phyloP scores from a whole-genome alignment of 2,113 vertebrate species.

The Malurus alboscapulatus region DNA sequence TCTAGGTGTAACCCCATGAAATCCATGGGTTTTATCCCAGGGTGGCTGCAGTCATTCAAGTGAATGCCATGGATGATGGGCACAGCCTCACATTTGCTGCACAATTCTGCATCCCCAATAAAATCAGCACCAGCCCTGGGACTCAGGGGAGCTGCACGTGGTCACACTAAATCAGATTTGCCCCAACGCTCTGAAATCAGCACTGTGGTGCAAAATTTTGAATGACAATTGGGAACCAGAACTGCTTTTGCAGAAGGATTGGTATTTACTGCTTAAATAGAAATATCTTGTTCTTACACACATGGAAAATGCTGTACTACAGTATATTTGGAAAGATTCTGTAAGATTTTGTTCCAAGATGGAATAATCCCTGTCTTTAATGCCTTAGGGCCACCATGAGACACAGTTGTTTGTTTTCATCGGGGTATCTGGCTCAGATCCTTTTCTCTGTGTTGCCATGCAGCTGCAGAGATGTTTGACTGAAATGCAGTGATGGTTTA shows the following conservation, averaged over 20 bases:
- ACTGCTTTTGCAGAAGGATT: not conserved
- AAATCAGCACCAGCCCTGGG: not conserved
- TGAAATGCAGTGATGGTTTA: not conserved
- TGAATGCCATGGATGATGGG: not conserved
- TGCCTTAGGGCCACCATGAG: not conserved
- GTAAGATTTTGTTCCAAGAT: not conserved
- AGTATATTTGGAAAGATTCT: not conserved
- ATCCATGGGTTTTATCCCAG: not conserved
- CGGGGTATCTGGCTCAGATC: not conserved
- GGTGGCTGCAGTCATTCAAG: not conserved
- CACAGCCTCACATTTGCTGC: not conserved
- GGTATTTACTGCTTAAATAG: not conserved
- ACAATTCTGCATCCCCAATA: accelerated
- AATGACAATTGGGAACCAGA: not conserved
- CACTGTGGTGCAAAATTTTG: not conserved
- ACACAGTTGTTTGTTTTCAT: not conserved
- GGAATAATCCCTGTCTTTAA: not conserved
- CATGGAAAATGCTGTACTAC: not conserved
- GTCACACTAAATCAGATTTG: not conserved
- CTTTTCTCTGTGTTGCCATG: not conserved
- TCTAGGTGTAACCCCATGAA: not conserved
- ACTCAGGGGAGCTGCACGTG: accelerated
- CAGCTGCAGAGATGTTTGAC: not conserved
- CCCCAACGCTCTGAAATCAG: not conserved
- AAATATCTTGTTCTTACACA: not conserved